phyloP scores from a whole-genome alignment of 2,113 vertebrate genomes.

The Brachyhypopomus gauderio region DNA sequence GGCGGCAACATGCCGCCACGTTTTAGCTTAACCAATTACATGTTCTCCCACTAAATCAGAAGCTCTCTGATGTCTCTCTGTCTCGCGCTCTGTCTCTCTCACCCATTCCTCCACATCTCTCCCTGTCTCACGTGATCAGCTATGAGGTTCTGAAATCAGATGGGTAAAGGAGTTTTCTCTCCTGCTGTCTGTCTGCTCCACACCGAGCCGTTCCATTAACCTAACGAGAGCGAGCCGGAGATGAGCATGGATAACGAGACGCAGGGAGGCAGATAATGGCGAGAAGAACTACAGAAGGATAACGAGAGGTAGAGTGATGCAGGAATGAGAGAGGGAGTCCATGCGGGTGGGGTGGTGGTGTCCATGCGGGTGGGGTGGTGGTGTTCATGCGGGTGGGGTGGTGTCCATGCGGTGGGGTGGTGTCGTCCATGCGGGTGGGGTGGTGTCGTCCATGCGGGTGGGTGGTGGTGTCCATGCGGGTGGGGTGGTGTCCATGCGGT shows the following conservation, averaged over 20 bases:
- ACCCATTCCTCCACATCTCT: conserved; percentile 41
- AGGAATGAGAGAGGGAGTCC: neutral
- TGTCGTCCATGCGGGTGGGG: neutral
- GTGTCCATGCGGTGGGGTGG: too few relatives aligned
- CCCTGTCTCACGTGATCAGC: conserved; percentile 46
- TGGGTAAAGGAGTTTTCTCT: conserved; percentile 61
- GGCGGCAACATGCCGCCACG: neutral
- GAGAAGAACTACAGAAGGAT: conserved; percentile 30
- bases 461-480: neutral
- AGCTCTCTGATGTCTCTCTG: neutral
- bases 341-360: neutral
- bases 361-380: neutral
- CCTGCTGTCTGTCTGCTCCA: conserved; percentile 55
- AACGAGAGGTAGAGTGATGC: conserved; percentile 5
- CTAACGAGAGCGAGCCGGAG: conserved; percentile 26
- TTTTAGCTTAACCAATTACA: conserved; percentile 13
- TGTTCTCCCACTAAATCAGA: neutral
- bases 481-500: too few relatives aligned
- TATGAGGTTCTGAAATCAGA: conserved; percentile 60
- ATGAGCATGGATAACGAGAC: conserved; percentile 42
- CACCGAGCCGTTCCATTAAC: neutral
- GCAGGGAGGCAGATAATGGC: conserved; percentile 20
- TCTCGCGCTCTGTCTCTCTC: conserved; percentile 45
- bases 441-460: too few relatives aligned
- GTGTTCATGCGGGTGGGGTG: neutral